Evolutionary conservation across 2,797 vertebrate genomes (phyloP), one percentile per base, ranked within the genome.

Genomic region (Sebastes trivittatus): DNA sequence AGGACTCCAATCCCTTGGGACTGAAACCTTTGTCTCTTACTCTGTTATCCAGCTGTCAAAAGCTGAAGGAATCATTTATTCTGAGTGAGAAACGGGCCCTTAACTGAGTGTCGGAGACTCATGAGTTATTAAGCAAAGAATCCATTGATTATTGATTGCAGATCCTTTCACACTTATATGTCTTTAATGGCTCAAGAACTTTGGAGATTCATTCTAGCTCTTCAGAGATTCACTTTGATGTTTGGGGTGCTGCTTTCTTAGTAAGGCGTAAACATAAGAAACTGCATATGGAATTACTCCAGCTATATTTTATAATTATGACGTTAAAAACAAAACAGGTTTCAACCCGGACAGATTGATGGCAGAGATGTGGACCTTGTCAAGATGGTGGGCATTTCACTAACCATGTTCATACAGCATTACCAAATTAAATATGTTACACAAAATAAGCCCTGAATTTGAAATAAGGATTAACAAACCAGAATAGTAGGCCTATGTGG

Each of bases 111-210:
- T 82, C 71, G 46, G 77, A 86, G 79, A 78, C 80, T 94, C 87
- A 92, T 96, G 76, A 89, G 77, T 94, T 93, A 95, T 95, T 95
- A 84, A 95, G 64, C n/a, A 82, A 87, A 75, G 63, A 73, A 75
- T 84, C 75, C 88, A 95, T 94, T 93, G 94, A 94, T 95, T 95
- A 95, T 96, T 95, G 93, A 95, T 94, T 76, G 82, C 80, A 89
- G 72, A 82, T 78, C 62, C 22, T 80, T 86, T 76, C 23, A 7
- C 58, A 62, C 67, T 63, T 65, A 87, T 75, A 29, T 74, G 75
- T 70, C 64, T 80, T 77, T 68, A 77, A 83, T 81, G 76, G 68
- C 73, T 80, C 32, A 59, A 72, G 38, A 72, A 65, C 60, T 73
- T 84, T 25, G 64, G 23, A 76, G 59, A 76, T 89, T 81, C 72